These are phyloP conservation scores for Heliconius sara DNA, from an alignment of 2,888 invertebrate species.

Conservation along the genomic window DNA sequence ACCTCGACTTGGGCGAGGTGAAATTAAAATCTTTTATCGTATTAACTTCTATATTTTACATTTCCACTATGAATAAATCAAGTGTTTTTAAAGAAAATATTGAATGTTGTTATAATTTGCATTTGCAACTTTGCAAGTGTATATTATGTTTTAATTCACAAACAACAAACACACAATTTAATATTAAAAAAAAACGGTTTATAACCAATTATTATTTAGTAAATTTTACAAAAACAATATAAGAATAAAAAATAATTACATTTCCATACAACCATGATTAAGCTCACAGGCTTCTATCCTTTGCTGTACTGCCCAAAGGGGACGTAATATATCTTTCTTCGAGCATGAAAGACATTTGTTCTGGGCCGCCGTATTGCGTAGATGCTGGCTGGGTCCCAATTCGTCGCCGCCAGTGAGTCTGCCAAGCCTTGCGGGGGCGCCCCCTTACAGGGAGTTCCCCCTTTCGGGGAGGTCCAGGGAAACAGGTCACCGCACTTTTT, in stretches of 20 bases:
- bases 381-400: conserved; percentile 50
- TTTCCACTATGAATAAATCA: not conserved
- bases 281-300: conserved; percentile 26
- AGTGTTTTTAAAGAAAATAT: not conserved
- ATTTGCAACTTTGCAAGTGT: too few relatives aligned
- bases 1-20: conserved; percentile 17
- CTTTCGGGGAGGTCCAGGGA: conserved; percentile 45
- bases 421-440: conserved; percentile 47
- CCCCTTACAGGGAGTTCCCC: conserved; percentile 44
- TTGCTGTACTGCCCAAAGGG: conserved; percentile 37
- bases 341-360: conserved; percentile 40
- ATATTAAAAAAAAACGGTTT: too few relatives aligned
- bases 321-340: conserved; percentile 40
- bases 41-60: conserved; percentile 30
- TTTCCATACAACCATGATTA: conserved; percentile 39
- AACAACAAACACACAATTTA: too few relatives aligned
- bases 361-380: conserved; percentile 49
- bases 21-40: conserved; percentile 43
- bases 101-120: too few relatives aligned
- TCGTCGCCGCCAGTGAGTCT: conserved; percentile 65
- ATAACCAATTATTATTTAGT: too few relatives aligned
- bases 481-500: conserved; percentile 71
- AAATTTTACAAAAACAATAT: too few relatives aligned
- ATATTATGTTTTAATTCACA: too few relatives aligned
- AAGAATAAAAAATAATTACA: conserved; percentile 4